Evolutionary conservation across 2,113 vertebrate species (phyloP).

Genomic region (Zeus faber): DNA sequence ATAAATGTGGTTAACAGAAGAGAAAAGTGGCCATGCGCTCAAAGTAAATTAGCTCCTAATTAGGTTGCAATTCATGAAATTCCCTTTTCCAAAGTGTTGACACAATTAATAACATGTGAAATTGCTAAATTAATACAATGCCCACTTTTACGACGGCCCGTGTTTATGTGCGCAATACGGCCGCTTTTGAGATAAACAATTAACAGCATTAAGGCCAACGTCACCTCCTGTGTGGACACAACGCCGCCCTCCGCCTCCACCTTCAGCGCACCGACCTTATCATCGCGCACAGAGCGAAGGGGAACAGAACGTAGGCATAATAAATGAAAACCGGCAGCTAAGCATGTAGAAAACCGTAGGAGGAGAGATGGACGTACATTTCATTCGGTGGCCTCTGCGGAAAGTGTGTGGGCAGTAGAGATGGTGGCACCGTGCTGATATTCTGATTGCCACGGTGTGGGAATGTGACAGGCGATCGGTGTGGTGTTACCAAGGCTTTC

Average conservation of each 20-base stretch:
- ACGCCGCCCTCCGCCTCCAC: not conserved
- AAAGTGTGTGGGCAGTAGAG: constrained; percentile 26
- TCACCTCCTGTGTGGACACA: not conserved
- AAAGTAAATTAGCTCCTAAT: constrained; percentile 74
- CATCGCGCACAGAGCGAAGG: constrained; percentile 6
- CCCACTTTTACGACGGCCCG: no score
- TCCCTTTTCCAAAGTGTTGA: constrained; percentile 66
- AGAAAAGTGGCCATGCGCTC: constrained; percentile 33
- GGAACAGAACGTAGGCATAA: constrained; percentile 1
- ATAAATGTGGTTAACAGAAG: constrained; percentile 68
- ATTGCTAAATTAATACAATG: no score
- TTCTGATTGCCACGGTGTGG: constrained; percentile 16
- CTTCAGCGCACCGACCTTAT: not conserved
- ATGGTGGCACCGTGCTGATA: constrained; percentile 4
- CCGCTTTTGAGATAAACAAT: not conserved
- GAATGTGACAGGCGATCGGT: constrained; percentile 13
- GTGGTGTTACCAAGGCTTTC: constrained; percentile 17
- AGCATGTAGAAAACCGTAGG: not conserved
- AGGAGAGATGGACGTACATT: constrained; percentile 6
- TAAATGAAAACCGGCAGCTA: no score
- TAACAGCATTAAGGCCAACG: not conserved
- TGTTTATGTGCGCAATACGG: no score
- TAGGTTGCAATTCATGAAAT: constrained; percentile 70
- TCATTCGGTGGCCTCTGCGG: constrained; percentile 24
- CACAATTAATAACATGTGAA: constrained; percentile 75